phyloP scores from a whole-genome alignment of 2,797 vertebrate genomes.

The Phylloscopus collybita region DNA sequence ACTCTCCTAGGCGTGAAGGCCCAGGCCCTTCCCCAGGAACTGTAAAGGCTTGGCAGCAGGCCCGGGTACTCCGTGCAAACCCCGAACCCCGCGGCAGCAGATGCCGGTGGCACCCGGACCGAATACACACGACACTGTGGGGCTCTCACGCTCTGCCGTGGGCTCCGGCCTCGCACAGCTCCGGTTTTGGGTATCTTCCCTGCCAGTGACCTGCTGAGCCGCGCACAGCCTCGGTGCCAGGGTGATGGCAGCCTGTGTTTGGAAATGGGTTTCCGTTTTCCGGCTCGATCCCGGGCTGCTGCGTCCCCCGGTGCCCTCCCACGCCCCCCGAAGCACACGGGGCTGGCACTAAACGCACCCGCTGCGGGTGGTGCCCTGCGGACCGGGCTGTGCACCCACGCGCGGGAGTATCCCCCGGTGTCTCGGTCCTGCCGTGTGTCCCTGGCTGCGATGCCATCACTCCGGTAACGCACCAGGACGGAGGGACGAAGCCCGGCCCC shows the following conservation, averaged over 20 bases:
- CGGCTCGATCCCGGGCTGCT: neutral
- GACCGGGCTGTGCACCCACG: neutral
- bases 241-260: rapidly evolving
- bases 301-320: rapidly evolving
- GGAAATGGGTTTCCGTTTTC: neutral
- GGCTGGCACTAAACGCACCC: rapidly evolving
- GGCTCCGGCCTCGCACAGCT: neutral
- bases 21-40: rapidly evolving
- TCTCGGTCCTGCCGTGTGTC: rapidly evolving
- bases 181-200: neutral
- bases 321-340: rapidly evolving
- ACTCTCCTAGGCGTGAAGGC: neutral
- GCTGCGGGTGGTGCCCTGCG: neutral
- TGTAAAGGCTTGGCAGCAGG: neutral
- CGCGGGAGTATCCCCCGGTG: too few species aligned
- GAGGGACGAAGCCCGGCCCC: rapidly evolving
- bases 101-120: neutral
- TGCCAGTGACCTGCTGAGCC: rapidly evolving
- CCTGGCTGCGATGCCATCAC: neutral
- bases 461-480: rapidly evolving
- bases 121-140: rapidly evolving
- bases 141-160: neutral
- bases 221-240: neutral
- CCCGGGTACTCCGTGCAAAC: rapidly evolving
- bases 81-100: rapidly evolving